Conservation (phyloP, 53 echinoderm and acorn worm species). For the Patiria pectinifera region DNA sequence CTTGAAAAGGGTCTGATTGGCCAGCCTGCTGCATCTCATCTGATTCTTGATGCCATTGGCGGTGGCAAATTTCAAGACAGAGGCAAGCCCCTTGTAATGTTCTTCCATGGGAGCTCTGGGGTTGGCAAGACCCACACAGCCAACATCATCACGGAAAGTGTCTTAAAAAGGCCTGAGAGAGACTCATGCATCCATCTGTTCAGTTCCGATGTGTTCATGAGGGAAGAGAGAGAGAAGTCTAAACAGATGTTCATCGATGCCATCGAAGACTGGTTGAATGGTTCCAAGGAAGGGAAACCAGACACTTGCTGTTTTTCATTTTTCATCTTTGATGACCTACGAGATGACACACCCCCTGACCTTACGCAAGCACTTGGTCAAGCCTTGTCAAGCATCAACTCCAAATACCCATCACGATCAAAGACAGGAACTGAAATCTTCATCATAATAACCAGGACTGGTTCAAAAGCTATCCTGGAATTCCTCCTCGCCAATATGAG, state of each 20-base stretch:
- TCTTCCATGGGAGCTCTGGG: slow-evolving; percentile 92
- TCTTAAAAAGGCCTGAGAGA: slow-evolving; percentile 38
- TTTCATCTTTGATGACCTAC: slow-evolving; percentile 76
- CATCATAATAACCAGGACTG: slow-evolving; percentile 24
- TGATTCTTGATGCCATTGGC: slow-evolving; percentile 53
- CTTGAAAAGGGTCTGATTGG: slow-evolving; percentile 70
- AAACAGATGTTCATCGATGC: slow-evolving; percentile 1
- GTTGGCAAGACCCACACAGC: slow-evolving; percentile 88
- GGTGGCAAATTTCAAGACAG: slow-evolving; percentile 21
- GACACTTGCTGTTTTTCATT: slow-evolving; percentile 43
- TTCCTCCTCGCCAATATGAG: slow-evolving; percentile 40
- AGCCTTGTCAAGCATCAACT: slow-evolving; percentile 10
- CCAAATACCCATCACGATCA: neutral
- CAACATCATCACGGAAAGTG: slow-evolving; percentile 60
- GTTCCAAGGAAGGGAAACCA: neutral
- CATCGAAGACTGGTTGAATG: slow-evolving; percentile 44
- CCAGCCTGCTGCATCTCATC: slow-evolving; percentile 69
- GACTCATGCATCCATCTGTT: slow-evolving; percentile 69
- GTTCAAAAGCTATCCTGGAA: slow-evolving; percentile 29
- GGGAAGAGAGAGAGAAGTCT: neutral
- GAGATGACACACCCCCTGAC: slow-evolving; percentile 63
- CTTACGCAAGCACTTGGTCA: slow-evolving; percentile 50
- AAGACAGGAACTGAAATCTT: neutral
- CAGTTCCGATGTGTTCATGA: slow-evolving; percentile 49
- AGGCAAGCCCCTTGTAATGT: slow-evolving; percentile 64